These are phyloP conservation scores for Prunella fulvescens DNA, from an alignment of 2,113 vertebrate species.

Conservation along the genomic window DNA sequence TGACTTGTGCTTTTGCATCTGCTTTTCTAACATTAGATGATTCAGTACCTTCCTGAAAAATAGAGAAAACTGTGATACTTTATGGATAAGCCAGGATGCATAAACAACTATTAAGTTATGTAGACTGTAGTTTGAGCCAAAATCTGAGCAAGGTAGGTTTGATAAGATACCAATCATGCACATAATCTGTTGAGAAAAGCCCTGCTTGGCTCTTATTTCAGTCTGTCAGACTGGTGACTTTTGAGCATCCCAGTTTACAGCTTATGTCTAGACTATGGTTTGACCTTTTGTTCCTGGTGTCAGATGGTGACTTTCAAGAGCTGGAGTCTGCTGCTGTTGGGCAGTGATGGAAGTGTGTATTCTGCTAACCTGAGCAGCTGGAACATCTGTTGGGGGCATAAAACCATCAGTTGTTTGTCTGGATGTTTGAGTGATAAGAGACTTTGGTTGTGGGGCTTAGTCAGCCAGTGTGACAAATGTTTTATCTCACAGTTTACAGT, in stretches of 20 bases:
- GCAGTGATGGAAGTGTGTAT: background rate
- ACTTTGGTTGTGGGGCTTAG: background rate
- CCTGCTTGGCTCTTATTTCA: background rate
- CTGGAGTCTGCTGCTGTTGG: background rate
- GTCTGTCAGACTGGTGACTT: background rate
- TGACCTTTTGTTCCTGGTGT: conserved; percentile 53
- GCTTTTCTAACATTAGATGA: background rate
- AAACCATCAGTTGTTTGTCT: background rate
- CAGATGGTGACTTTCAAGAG: conserved; percentile 33
- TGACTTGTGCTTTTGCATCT: background rate
- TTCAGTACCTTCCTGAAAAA: background rate
- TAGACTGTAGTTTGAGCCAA: background rate
- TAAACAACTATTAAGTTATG: background rate
- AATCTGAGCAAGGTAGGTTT: background rate
- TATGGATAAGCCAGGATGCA: background rate
- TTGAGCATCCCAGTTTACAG: conserved; percentile 25
- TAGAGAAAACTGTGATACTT: background rate
- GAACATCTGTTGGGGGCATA: conserved; percentile 20
- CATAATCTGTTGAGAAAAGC: background rate
- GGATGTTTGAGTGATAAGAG: background rate
- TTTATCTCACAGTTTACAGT: background rate
- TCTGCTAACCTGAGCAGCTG: conserved; percentile 22
- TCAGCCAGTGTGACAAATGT: background rate
- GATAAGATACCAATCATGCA: background rate
- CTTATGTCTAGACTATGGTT: conserved; percentile 52